These are phyloP conservation scores for Dascyllus trimaculatus DNA, from an alignment of 2,113 vertebrate species.

Conservation along the genomic window DNA sequence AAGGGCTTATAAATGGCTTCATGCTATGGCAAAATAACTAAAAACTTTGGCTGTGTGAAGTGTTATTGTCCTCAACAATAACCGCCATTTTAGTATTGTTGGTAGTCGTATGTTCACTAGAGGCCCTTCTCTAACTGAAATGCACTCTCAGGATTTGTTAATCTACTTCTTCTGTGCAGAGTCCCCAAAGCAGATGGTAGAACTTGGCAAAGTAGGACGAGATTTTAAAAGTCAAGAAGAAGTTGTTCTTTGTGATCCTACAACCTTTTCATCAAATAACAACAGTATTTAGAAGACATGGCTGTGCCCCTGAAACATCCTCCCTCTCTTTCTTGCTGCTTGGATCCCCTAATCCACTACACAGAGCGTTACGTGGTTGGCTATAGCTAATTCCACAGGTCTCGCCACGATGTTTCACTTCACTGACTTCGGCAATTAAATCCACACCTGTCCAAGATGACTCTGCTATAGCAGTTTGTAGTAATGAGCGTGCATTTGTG, in stretches of 20 bases:
- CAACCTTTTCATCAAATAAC: slow-evolving; percentile 50
- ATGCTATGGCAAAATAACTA: neutral
- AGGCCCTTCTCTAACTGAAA: slow-evolving; percentile 12
- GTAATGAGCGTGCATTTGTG: slow-evolving; percentile 20
- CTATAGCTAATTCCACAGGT: slow-evolving; percentile 49
- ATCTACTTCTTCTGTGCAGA: neutral
- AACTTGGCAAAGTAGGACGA: slow-evolving; percentile 37
- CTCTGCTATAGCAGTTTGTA: slow-evolving; percentile 23
- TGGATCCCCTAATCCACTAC: slow-evolving; percentile 57
- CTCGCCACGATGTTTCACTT: slow-evolving; percentile 53
- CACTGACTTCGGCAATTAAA: slow-evolving; percentile 70
- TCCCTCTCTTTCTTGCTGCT: slow-evolving; percentile 12
- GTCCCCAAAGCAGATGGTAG: slow-evolving; percentile 49
- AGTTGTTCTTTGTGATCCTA: slow-evolving; percentile 43
- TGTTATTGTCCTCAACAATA: slow-evolving; percentile 5
- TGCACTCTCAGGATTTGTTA: slow-evolving; percentile 26
- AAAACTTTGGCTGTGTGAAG: no score
- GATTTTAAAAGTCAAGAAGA: slow-evolving; percentile 46
- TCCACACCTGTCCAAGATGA: slow-evolving; percentile 64
- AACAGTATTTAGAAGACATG: slow-evolving; percentile 32
- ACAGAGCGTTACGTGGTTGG: slow-evolving; percentile 12
- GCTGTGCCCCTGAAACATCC: slow-evolving; percentile 10
- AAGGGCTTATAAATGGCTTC: no score
- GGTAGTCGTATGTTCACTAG: neutral
- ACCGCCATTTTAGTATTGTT: neutral